These are phyloP conservation scores for Drosophila erecta DNA, from an alignment of 1,140 invertebrate species.

Conservation along the genomic window DNA sequence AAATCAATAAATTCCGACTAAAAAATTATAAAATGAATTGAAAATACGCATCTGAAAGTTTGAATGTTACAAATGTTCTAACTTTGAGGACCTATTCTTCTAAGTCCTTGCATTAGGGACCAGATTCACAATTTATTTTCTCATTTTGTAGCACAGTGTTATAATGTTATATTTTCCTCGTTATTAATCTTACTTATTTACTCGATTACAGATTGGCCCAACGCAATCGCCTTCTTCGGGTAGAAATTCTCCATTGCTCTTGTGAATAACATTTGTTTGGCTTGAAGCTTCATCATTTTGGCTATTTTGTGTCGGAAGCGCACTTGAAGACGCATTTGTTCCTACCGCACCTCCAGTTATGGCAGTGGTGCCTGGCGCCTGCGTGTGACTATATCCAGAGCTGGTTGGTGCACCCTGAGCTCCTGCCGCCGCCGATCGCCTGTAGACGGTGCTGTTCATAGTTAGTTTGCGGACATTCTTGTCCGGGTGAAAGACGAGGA, in stretches of 20 bases:
- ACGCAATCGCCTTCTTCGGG: constrained; percentile 27
- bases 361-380: constrained; percentile 8
- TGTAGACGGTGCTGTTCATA: constrained; percentile 85
- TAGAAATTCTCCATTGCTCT: constrained; percentile 12
- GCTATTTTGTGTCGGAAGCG: constrained; percentile 36
- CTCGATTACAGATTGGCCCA: constrained; percentile 10
- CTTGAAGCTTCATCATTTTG: constrained; percentile 14
- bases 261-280: constrained; percentile 36
- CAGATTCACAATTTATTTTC: too few relatives aligned
- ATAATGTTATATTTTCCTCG: neutral
- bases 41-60: too few relatives aligned
- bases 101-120: too few relatives aligned
- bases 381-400: constrained; percentile 57
- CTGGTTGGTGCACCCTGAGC: constrained; percentile 39
- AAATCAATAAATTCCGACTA: too few relatives aligned
- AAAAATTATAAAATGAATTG: too few relatives aligned
- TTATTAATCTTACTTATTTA: constrained; percentile 8
- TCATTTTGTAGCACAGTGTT: neutral
- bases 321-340: constrained; percentile 24
- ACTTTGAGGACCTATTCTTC: too few relatives aligned
- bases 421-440: constrained; percentile 69
- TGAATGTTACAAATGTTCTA: too few relatives aligned
- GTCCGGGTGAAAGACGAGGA: constrained; percentile 91
- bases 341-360: constrained; percentile 5
- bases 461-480: constrained; percentile 89